Conservation (phyloP, 1,140 invertebrate species). For the Tetragnatha versicolor region DNA sequence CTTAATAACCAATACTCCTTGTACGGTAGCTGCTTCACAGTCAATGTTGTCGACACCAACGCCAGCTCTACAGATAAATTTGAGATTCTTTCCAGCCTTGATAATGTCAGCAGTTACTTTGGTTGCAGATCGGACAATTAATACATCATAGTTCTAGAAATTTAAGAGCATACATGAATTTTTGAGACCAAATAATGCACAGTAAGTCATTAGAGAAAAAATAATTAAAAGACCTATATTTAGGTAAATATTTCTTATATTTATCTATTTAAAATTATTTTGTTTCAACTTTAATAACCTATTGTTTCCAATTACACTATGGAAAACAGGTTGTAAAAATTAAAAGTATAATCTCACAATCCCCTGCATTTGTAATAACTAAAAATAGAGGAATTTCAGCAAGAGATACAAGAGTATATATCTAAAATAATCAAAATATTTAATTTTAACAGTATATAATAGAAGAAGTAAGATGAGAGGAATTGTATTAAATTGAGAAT, state of each 20-base stretch:
- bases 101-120: conserved; percentile 94
- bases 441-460: no score
- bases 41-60: conserved; percentile 99
- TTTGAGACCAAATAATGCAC: neutral
- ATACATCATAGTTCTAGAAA: conserved; percentile 83
- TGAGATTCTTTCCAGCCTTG: conserved; percentile 76
- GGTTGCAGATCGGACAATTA: conserved; percentile 94
- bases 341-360: no score
- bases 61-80: conserved; percentile 89
- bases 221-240: neutral
- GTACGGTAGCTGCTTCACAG: conserved; percentile 80
- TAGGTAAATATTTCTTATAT: neutral
- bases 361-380: no score
- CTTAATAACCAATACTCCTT: conserved; percentile 94
- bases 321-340: neutral
- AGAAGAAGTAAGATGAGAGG: no score
- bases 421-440: no score
- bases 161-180: neutral
- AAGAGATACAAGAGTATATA: no score
- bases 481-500: no score
- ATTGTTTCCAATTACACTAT: neutral
- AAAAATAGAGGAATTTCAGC: no score
- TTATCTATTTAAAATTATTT: neutral
- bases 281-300: neutral
- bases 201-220: neutral